Evolutionary conservation across 2,797 vertebrate genomes (phyloP), one percentile per base, ranked within the genome.

Genomic region (Glossophaga mutica): DNA sequence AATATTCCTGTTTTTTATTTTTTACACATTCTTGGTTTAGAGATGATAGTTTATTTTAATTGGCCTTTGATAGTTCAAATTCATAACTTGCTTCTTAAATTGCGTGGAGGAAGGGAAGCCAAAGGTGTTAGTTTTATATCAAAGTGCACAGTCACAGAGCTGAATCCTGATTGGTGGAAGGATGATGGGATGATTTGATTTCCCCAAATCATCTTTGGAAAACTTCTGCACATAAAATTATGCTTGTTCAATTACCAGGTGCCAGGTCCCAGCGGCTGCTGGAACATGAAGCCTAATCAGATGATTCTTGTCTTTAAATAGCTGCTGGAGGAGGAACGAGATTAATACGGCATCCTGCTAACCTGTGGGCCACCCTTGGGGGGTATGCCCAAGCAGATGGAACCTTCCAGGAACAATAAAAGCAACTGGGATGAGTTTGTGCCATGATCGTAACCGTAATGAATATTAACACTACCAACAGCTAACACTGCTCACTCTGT

Each of bases 141-240:
- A 79, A 65, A 95, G 83, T 79, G 62, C 85, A 90, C 57, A 76
- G 91, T 93, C 94, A 95, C 89, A 93, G 90, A 93, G 78, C 78
- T 52, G 78, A 67, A 70, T 52, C 65, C 94, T 95, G 96, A 96
- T 96, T 95, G 96, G 97, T 94, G 83, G 90, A 42, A 59, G 18
- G 37, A 24, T 42, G 88, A 76, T 97, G 85, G 96, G 78, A 83
- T 88, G 95, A 97, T 95, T 1, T 67, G 48, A 94, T 94, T 95
- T 82, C 91, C 73, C 91, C 94, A 94, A 94, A 92, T 96, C 97
- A 91, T 95, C 92, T 96, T 84, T 85, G 90, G 82, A 79, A 96
- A 91, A 91, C 57, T 21, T 24, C 0, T 24, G 65, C 46, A 73
- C 67, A 76, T 82, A 74, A 78, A 90, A 39, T 71, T 87, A 39